Conservation (phyloP, 2,888 invertebrate genomes). For the Xestia c-nigrum region DNA sequence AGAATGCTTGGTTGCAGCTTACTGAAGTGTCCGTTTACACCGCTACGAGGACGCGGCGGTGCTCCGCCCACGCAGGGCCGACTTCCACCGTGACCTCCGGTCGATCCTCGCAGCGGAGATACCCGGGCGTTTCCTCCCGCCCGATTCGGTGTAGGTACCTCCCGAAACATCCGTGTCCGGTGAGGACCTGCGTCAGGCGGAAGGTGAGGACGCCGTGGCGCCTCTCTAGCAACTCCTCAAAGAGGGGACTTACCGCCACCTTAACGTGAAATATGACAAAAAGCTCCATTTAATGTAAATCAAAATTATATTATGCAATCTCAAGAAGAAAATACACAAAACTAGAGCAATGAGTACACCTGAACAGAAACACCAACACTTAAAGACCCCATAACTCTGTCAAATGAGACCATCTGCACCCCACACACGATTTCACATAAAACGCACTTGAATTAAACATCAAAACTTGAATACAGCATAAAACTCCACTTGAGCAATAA, state of each 20-base stretch:
- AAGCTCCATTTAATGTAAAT: not conserved
- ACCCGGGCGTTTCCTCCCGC: no score
- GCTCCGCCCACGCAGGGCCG: no score
- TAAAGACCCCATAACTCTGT: slow-evolving; percentile 5
- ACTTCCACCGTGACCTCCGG: no score
- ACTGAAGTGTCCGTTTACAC: not conserved
- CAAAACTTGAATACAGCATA: slow-evolving; percentile 39
- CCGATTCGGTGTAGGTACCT: no score
- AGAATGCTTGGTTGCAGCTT: not conserved
- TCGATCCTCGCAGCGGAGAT: no score
- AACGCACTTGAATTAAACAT: slow-evolving; percentile 40
- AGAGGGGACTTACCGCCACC: no score
- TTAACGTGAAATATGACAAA: no score
- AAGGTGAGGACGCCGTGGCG: no score
- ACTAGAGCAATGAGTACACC: not conserved
- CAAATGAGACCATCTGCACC: slow-evolving; percentile 21
- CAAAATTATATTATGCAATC: not conserved
- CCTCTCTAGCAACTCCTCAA: no score
- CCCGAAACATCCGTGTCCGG: no score
- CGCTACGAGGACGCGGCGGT: no score
- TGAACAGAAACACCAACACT: not conserved
- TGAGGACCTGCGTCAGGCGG: no score
- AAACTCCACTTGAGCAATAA: slow-evolving; percentile 32
- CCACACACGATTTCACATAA: slow-evolving; percentile 7
- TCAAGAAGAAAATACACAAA: not conserved